Evolutionary conservation across 1,140 invertebrate species (phyloP).

Genomic region (Procambarus clarkii): DNA sequence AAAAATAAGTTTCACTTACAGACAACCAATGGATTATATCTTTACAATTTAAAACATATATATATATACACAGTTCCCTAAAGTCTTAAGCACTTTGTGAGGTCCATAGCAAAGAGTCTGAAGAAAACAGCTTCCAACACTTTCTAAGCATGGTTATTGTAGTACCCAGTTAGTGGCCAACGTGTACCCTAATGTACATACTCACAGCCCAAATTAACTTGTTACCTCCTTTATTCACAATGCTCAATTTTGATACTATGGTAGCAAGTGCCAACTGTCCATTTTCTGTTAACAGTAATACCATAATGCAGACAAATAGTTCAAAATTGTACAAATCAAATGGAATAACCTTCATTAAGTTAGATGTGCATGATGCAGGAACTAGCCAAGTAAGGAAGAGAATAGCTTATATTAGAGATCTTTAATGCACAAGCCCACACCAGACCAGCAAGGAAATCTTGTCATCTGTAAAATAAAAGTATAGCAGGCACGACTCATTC

Average conservation of each 20-base stretch:
- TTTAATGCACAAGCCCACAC: neutral
- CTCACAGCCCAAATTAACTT: neutral
- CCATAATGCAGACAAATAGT: neutral
- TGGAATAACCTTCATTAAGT: neutral
- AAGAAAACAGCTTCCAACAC: neutral
- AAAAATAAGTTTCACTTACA: conserved; percentile 38
- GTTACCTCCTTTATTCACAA: neutral
- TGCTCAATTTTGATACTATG: neutral
- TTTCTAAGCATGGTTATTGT: neutral
- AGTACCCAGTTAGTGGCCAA: neutral
- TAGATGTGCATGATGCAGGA: neutral
- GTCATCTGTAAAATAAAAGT: neutral
- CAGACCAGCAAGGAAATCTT: neutral
- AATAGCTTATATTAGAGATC: neutral
- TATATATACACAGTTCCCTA: conserved; percentile 4
- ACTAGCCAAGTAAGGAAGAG: neutral
- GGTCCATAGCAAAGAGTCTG: neutral
- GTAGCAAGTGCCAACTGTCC: neutral
- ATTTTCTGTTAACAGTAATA: neutral
- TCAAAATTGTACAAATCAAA: neutral
- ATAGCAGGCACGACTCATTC: too few species aligned
- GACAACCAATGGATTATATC: conserved; percentile 38
- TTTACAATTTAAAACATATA: conserved; percentile 5
- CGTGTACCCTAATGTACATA: neutral
- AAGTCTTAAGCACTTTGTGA: conserved; percentile 16